phyloP scores from a whole-genome alignment of 2,888 invertebrate genomes.

The Agriopis leucophaearia region DNA sequence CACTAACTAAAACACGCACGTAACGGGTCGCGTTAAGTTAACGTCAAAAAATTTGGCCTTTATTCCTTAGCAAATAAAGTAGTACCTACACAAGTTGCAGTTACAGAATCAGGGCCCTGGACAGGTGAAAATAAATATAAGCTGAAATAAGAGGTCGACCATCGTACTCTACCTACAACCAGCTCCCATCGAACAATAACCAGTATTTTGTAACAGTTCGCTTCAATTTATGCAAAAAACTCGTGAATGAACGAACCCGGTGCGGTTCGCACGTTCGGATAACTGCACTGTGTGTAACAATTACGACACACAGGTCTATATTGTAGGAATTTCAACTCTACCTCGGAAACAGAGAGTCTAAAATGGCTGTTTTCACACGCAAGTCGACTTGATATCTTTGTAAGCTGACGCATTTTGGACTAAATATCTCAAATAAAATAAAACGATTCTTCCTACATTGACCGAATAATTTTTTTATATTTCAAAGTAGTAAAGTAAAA shows the following conservation, averaged over 20 bases:
- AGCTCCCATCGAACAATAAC: slow-evolving; percentile 43
- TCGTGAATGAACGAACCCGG: slow-evolving; percentile 44
- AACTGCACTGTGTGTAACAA: slow-evolving; percentile 51
- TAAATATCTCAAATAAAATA: not conserved
- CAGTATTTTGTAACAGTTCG: slow-evolving; percentile 48
- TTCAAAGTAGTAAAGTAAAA: too few species aligned
- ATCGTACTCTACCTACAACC: not conserved
- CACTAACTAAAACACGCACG: too few species aligned
- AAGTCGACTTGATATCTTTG: not conserved
- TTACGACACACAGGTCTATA: slow-evolving; percentile 41
- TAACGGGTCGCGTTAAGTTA: too few species aligned
- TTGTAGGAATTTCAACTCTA: slow-evolving; percentile 31
- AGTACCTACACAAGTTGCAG: too few species aligned
- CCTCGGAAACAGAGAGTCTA: slow-evolving; percentile 9
- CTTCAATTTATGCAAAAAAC: slow-evolving; percentile 49
- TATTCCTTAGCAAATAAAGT: too few species aligned
- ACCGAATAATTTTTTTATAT: too few species aligned
- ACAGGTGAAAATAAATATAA: too few species aligned
- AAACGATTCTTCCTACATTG: too few species aligned
- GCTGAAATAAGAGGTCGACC: slow-evolving; percentile 7
- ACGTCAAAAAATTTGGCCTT: too few species aligned
- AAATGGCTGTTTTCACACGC: not conserved
- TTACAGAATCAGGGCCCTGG: too few species aligned
- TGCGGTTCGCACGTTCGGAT: slow-evolving; percentile 47
- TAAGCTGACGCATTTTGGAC: slow-evolving; percentile 7